Percentiles rank a stretch among this genome's conserved stretches.
phyloP scores from a whole-genome alignment of 1,140 invertebrate genomes.

The Drosophila littoralis region DNA sequence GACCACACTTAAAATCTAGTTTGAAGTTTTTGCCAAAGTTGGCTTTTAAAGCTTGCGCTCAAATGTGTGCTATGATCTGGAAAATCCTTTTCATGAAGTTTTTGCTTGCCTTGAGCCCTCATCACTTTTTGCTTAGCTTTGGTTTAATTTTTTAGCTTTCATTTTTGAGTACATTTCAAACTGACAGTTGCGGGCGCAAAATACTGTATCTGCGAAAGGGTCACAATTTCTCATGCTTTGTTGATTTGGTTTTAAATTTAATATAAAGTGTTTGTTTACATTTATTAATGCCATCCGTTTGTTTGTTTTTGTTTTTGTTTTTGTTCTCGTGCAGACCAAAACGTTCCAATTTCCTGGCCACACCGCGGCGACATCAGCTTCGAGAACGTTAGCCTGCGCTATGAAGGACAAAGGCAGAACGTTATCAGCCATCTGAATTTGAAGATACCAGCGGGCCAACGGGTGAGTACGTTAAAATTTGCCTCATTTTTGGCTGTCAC shows the following conservation, averaged over 20 bases:
- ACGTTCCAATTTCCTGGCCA: constrained; percentile 88
- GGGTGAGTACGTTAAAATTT: constrained; percentile 85
- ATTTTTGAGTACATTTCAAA: constrained; percentile 21
- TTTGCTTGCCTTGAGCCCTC: constrained; percentile 22
- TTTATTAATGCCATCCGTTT: constrained; percentile 26
- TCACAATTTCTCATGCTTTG: constrained; percentile 41
- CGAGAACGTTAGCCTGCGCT: constrained; percentile 88
- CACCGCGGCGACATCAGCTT: constrained; percentile 89
- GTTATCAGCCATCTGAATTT: constrained; percentile 88
- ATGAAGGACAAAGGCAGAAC: constrained; percentile 86
- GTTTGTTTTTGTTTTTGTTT: constrained; percentile 30
- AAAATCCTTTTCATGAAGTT: constrained; percentile 44
- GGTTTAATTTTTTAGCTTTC: constrained; percentile 27
- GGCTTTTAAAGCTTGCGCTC: constrained; percentile 2
- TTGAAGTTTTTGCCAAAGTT: constrained; percentile 24
- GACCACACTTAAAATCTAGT: constrained; percentile 8
- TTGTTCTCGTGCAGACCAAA: constrained; percentile 82
- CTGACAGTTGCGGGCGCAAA: constrained; percentile 46
- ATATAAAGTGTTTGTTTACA: constrained; percentile 32
- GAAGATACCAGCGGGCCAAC: constrained; percentile 88
- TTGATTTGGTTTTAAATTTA: constrained; percentile 46
- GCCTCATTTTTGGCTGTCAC: neutral
- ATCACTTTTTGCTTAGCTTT: constrained; percentile 43
- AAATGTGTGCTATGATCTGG: constrained; percentile 2
- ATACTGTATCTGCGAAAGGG: constrained; percentile 29